Conservation (phyloP, 2,797 vertebrate species). For the Diglossa cyanea region DNA sequence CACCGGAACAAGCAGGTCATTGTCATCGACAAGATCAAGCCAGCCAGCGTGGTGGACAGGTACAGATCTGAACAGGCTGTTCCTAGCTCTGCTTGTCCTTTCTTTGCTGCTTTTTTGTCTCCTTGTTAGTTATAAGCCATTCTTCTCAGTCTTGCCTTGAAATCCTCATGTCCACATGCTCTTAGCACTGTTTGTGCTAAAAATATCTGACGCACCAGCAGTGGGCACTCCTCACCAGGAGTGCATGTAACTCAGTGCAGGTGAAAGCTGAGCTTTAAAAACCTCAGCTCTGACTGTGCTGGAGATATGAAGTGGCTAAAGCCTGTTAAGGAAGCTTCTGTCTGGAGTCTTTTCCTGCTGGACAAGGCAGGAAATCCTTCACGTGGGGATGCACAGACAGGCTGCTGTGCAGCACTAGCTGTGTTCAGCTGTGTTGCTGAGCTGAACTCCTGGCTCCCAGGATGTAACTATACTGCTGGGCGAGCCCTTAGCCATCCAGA, state of each 20-base stretch:
- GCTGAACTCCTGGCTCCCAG: neutral
- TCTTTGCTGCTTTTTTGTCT: neutral
- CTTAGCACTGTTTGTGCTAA: neutral
- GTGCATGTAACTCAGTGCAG: neutral
- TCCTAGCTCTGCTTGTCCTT: neutral
- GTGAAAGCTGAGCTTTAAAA: neutral
- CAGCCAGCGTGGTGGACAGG: conserved; percentile 96
- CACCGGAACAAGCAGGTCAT: conserved; percentile 92
- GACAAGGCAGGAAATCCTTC: neutral
- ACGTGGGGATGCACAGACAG: neutral
- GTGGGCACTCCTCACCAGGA: neutral
- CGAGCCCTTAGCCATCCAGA: neutral
- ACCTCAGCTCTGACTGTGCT: neutral
- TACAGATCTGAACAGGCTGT: conserved; percentile 52
- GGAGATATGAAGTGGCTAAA: neutral
- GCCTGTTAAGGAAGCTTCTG: neutral
- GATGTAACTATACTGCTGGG: neutral
- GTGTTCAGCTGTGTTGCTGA: neutral
- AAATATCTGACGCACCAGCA: neutral
- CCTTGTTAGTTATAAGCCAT: neutral
- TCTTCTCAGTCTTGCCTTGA: neutral
- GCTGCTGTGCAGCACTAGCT: neutral
- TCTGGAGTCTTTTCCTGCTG: neutral
- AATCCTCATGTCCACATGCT: neutral
- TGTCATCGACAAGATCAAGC: conserved; percentile 91